Evolutionary conservation across 2,888 invertebrate genomes (phyloP), one percentile per base, ranked within the genome.

Genomic region (Drymonia ruficornis): DNA sequence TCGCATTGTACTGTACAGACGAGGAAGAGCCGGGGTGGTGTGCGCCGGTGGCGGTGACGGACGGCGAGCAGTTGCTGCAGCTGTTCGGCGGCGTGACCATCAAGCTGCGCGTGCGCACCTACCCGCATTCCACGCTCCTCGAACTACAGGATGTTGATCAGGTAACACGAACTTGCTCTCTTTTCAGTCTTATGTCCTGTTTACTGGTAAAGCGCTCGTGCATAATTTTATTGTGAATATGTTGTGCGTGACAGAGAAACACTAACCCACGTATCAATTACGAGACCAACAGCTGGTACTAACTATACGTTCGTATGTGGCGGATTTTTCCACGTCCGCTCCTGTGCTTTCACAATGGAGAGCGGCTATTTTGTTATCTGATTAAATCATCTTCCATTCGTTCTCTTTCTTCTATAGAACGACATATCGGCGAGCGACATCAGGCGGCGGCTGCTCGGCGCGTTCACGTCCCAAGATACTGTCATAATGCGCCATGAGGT

Each of bases 361-460:
- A n/a, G n/a, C n/a, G n/a, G n/a, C n/a, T n/a, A n/a, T n/a, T n/a
- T n/a, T n/a, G n/a, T n/a, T n/a, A n/a, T n/a, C n/a, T n/a, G n/a
- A n/a, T n/a, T n/a, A n/a, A n/a, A n/a, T n/a, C n/a, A n/a, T n/a
- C n/a, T n/a, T n/a, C n/a, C n/a, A n/a, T n/a, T n/a, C n/a, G n/a
- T n/a, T n/a, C n/a, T n/a, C n/a, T 3, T 31, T 31, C 1, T 31
- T 31, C 31, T 31, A 12, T 77, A 95, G 95, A 88, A 92, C 50
- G 97, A 97, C 80, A 94, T 97, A 62, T 96, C 96, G 7, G 97
- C 97, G 3, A 95, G 95, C 65, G 97, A 97, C 72, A 96, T 98
- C 23, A 93, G 97, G 63, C 94, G 94, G 44, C 94, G 97, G 46
- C 91, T 97, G 28, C 52, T 70, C 0, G 80, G 70, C 3, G 65